Conservation (phyloP, 2,888 invertebrate species). For the Ichneumoninae sp. region DNA sequence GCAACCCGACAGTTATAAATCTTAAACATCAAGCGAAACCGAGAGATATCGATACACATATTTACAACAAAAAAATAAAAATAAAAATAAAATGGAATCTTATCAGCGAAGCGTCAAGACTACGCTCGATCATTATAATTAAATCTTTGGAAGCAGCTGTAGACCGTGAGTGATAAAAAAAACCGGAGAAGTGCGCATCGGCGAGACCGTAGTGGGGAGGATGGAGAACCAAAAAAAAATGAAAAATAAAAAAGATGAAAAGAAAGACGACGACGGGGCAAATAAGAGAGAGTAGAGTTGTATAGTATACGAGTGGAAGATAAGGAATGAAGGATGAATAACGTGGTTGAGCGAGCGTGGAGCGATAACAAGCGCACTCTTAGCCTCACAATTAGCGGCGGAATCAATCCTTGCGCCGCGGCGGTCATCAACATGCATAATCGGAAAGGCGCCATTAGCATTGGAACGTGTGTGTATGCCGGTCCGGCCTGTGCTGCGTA, state of each 20-base stretch:
- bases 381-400: slow-evolving; percentile 77
- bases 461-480: slow-evolving; percentile 60
- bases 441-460: slow-evolving; percentile 76
- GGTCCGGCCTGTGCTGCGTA: slow-evolving; percentile 19
- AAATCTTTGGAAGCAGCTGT: slow-evolving; percentile 55
- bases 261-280: slow-evolving; percentile 45
- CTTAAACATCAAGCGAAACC: slow-evolving; percentile 9
- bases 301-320: slow-evolving; percentile 62
- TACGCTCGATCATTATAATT: slow-evolving; percentile 60
- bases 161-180: slow-evolving; percentile 42
- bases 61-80: slow-evolving; percentile 20
- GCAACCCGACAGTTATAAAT: slow-evolving; percentile 12
- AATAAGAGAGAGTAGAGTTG: slow-evolving; percentile 56
- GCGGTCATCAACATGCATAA: slow-evolving; percentile 78
- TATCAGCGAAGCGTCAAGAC: slow-evolving; percentile 52
- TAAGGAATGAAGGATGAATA: slow-evolving; percentile 67
- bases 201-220: slow-evolving; percentile 1
- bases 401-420: slow-evolving; percentile 75
- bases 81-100: not conserved
- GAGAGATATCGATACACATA: slow-evolving; percentile 35
- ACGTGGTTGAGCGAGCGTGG: slow-evolving; percentile 67
- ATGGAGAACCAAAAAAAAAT: slow-evolving; percentile 8
- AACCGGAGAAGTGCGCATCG: slow-evolving; percentile 38
- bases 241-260: slow-evolving; percentile 15
- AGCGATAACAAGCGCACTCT: slow-evolving; percentile 74